A percentile compares a stretch with the other conserved stretches of the same genome.
Evolutionary conservation across 2,797 vertebrate species (phyloP).

Genomic region (Silurus lanzhouensis): DNA sequence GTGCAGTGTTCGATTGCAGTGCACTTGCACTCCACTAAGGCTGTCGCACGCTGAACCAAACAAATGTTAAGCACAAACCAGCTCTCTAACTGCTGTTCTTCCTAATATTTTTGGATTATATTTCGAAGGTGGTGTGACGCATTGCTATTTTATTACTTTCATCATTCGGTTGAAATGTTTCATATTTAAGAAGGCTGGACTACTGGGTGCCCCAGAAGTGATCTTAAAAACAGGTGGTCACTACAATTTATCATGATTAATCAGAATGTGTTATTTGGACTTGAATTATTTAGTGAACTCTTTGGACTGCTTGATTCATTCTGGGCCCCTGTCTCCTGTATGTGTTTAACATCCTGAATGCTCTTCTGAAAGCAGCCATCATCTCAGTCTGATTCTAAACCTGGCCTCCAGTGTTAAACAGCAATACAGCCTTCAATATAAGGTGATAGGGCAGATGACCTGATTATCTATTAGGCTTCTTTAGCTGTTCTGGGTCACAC

Average conservation of each 20-base stretch:
- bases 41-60: conserved; percentile 1
- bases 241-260: neutral
- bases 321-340: neutral
- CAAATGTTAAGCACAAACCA: neutral
- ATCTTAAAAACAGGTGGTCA: neutral
- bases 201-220: neutral
- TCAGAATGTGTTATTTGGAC: neutral
- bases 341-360: neutral
- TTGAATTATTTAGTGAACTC: neutral
- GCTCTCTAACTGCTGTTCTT: neutral
- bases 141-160: neutral
- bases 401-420: conserved; percentile 28
- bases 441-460: conserved; percentile 58
- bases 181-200: neutral
- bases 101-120: neutral
- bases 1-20: neutral
- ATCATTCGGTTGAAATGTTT: neutral
- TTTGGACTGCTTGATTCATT: conserved; percentile 3
- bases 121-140: neutral
- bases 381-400: conserved; percentile 1
- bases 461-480: conserved; percentile 59
- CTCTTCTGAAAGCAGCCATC: neutral
- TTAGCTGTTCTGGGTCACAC: conserved; percentile 55
- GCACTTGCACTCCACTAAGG: conserved; percentile 2
- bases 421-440: conserved; percentile 44